Evolutionary conservation across 1,140 invertebrate genomes (phyloP).

Genomic region (Sarcophaga peregrina): DNA sequence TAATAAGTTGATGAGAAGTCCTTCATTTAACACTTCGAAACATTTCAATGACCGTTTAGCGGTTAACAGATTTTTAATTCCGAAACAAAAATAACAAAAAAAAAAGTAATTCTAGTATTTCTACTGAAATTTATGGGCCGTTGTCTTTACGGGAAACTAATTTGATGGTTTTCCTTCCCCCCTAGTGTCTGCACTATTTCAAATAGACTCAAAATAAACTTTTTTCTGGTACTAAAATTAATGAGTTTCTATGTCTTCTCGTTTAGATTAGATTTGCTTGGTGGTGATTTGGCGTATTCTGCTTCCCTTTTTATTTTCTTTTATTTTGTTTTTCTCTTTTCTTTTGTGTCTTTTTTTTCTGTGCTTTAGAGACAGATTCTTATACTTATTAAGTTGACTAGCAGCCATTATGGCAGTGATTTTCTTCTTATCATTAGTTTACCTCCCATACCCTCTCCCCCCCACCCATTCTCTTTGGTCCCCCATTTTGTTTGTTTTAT

Average conservation of each 20-base stretch:
- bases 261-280: background rate
- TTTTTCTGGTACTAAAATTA: conserved; percentile 27
- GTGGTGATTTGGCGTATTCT: background rate
- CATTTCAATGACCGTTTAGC: too few relatives aligned
- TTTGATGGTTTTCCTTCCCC: too few relatives aligned
- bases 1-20: too few relatives aligned
- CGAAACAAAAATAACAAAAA: too few relatives aligned
- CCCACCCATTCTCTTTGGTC: background rate
- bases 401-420: conserved; percentile 17
- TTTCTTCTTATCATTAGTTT: conserved; percentile 6
- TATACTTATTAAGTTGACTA: conserved; percentile 14
- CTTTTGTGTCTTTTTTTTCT: background rate
- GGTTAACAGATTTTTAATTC: too few relatives aligned
- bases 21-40: too few relatives aligned
- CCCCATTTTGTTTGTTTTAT: background rate
- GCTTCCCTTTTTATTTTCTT: background rate
- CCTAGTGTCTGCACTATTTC: too few relatives aligned
- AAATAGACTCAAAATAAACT: background rate
- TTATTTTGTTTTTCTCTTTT: background rate
- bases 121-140: too few relatives aligned
- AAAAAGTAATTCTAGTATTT: too few relatives aligned
- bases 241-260: background rate
- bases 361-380: background rate
- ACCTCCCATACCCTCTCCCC: too few relatives aligned
- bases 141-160: too few relatives aligned